Evolutionary conservation across 2,113 vertebrate species (phyloP), one percentile per base, ranked within the genome.

Genomic region (Scortum barcoo): DNA sequence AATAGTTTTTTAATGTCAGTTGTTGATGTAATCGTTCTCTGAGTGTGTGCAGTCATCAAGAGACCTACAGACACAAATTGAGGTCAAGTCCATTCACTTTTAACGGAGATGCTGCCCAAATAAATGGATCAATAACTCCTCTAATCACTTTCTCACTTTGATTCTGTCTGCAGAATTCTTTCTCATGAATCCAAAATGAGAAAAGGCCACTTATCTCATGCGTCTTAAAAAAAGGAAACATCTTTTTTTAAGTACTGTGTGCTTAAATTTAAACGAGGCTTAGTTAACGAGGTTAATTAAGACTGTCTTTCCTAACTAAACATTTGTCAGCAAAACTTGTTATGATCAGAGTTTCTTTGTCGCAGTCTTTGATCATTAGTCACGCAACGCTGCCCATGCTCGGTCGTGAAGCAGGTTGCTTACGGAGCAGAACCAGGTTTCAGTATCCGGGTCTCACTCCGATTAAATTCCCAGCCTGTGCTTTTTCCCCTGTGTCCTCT

Each of bases 71-170:
- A 78, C 67, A 77, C 65, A 88, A 85, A 89, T 56, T 79, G 73
- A 88, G 76, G 79, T 83, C 54, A 79, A 76, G 81, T 86, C 81
- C 66, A 51, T 40, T 90, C 73, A 81, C 69, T 83, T 83, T 86
- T 48, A 81, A 80, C 30, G 61, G 60, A 87, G 70, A 84, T 40
- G 17, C 78, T 61, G 46, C 69, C 83, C 72, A 85, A 90, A 91
- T 81, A 85, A 86, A 92, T 50, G 40, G 42, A 91, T 91, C 87
- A 87, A 88, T 90, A 84, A 62, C 46, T 76, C 67, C 67, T 89
- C 72, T 88, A 70, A 92, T 86, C 78, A 76, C 75, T 81, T 84
- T 88, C 51, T 46, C 57, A 72, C 79, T 86, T 86, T 88, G 71
- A 86, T 70, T 73, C 51, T 53, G 46, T 62, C 68, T 51, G 66